These are phyloP conservation scores for Phrynocephalus guinanensis DNA, from an alignment of 2,797 vertebrate genomes.

Conservation along the genomic window DNA sequence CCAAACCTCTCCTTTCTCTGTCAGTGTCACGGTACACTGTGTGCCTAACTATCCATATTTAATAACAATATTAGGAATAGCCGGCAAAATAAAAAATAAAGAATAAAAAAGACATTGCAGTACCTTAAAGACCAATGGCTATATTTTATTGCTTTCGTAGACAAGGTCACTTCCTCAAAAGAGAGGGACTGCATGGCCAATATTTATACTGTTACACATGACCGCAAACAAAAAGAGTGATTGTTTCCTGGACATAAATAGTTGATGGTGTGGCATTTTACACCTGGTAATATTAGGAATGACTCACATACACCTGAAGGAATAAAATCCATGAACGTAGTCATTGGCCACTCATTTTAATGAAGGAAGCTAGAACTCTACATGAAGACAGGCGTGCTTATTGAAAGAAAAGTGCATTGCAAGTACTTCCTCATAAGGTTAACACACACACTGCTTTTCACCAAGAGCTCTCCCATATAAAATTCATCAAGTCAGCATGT, in stretches of 20 bases:
- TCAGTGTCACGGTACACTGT: neutral
- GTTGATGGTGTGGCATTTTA: too few relatives aligned
- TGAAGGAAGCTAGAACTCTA: neutral
- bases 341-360: neutral
- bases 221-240: too few relatives aligned
- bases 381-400: neutral
- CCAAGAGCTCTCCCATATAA: neutral
- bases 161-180: too few relatives aligned
- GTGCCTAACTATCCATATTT: neutral
- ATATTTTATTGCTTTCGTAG: too few relatives aligned
- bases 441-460: neutral
- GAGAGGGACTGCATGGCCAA: too few relatives aligned
- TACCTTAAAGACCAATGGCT: too few relatives aligned
- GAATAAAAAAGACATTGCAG: too few relatives aligned
- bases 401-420: neutral
- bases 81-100: too few relatives aligned
- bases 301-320: neutral
- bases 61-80: neutral
- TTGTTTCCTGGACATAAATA: too few relatives aligned
- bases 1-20: neutral
- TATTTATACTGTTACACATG: too few relatives aligned
- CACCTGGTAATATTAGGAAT: neutral
- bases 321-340: neutral
- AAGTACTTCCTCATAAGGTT: constrained; percentile 14
- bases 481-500: neutral